Conservation (phyloP, 53 echinoderm and acorn worm species). For the Henricia sp. region DNA sequence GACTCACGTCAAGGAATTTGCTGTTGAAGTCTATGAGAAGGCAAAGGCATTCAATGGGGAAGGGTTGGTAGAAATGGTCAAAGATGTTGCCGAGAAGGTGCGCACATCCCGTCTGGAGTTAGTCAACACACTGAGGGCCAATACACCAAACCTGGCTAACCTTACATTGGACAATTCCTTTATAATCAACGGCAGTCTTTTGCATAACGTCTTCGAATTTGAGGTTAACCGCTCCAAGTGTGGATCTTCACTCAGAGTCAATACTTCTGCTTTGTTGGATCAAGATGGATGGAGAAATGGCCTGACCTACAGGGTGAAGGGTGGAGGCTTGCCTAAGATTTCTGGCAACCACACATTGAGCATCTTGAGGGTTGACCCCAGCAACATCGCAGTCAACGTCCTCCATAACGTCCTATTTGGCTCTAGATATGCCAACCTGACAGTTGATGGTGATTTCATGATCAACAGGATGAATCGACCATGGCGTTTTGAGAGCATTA, state of each 20-base stretch:
- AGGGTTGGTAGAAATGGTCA: conserved; percentile 46
- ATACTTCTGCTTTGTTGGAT: conserved; percentile 48
- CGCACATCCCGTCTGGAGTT: conserved; percentile 70
- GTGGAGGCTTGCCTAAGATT: conserved; percentile 25
- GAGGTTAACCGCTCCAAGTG: conserved; percentile 43
- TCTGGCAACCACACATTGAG: conserved; percentile 41
- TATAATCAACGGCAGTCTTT: conserved; percentile 49
- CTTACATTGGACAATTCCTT: conserved; percentile 70
- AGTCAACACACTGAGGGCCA: conserved; percentile 46
- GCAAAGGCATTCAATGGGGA: conserved; percentile 58
- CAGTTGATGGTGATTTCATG: conserved; percentile 68
- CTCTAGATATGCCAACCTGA: conserved; percentile 68
- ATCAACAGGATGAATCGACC: conserved; percentile 67
- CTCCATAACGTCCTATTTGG: conserved; percentile 50
- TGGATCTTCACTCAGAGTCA: conserved; percentile 40
- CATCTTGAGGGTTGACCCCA: conserved; percentile 49
- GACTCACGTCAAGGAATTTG: conserved; percentile 49
- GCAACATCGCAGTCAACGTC: conserved; percentile 51
- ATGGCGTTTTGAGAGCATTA: conserved; percentile 69
- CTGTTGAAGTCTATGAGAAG: conserved; percentile 67
- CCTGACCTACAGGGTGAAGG: conserved; percentile 47
- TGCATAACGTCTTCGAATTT: conserved; percentile 65
- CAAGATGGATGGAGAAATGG: conserved; percentile 34
- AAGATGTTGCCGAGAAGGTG: conserved; percentile 58
- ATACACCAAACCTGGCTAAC: conserved; percentile 72